Evolutionary conservation across 2,797 vertebrate genomes (phyloP).

Genomic region (Monodelphis domestica): DNA sequence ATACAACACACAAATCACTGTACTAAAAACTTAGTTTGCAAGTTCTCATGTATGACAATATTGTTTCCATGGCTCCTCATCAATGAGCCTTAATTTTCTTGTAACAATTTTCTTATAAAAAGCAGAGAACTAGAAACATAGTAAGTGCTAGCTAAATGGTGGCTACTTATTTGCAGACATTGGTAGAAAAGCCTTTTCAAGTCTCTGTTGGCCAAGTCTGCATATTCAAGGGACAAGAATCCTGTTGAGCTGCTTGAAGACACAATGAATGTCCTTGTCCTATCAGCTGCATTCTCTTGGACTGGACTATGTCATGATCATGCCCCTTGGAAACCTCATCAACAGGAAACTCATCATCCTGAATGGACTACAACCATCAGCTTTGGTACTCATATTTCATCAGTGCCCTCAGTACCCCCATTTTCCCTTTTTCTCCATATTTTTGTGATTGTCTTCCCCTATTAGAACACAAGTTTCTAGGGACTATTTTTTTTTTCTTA

Average conservation of each 20-base stretch:
- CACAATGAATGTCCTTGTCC: neutral
- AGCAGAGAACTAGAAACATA: conserved; percentile 31
- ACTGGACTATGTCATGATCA: neutral
- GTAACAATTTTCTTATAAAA: conserved; percentile 21
- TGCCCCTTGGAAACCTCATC: neutral
- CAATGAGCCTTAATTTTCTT: conserved; percentile 24
- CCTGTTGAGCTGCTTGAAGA: neutral
- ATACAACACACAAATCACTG: neutral
- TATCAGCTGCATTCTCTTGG: neutral
- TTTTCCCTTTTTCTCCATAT: neutral
- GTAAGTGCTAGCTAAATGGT: neutral
- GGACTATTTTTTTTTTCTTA: neutral
- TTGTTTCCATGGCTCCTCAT: conserved; percentile 14
- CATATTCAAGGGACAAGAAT: neutral
- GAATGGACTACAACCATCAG: neutral
- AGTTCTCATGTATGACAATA: conserved; percentile 4
- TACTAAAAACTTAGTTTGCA: neutral
- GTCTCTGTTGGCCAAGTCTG: neutral
- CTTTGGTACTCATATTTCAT: neutral
- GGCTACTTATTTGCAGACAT: neutral
- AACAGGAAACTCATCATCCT: neutral
- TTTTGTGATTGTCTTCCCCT: neutral
- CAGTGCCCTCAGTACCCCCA: neutral
- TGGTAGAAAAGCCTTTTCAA: neutral
- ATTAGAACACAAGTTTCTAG: neutral